phyloP scores from a whole-genome alignment of 2,888 invertebrate genomes.

The Sthenelais limicola region DNA sequence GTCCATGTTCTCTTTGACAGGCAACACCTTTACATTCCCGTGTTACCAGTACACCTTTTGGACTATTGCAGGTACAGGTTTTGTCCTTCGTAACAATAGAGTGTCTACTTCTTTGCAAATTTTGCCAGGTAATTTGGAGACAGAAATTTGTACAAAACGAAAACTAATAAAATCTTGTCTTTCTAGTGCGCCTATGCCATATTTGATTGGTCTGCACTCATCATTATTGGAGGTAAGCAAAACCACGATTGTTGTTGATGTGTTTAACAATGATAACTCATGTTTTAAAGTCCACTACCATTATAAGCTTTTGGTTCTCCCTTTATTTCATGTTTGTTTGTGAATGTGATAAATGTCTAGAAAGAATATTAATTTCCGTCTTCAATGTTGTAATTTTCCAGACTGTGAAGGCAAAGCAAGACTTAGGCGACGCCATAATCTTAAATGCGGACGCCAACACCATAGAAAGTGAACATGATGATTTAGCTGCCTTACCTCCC shows the following conservation, averaged over 20 bases:
- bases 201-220: constrained; percentile 94
- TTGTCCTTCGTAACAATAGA: constrained; percentile 22
- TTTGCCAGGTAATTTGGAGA: too few relatives aligned
- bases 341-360: too few relatives aligned
- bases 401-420: constrained; percentile 81
- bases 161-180: too few relatives aligned
- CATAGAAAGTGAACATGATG: constrained; percentile 90
- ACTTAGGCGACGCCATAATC: constrained; percentile 94
- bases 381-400: too few relatives aligned
- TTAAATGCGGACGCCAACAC: constrained; percentile 93
- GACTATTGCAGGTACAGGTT: constrained; percentile 75
- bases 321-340: too few relatives aligned
- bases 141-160: too few relatives aligned
- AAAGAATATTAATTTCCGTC: too few relatives aligned
- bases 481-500: constrained; percentile 88
- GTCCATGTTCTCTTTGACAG: too few relatives aligned
- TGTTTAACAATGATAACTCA: too few relatives aligned
- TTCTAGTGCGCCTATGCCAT: constrained; percentile 93
- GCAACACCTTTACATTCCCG: constrained; percentile 97
- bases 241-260: too few relatives aligned
- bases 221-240: constrained; percentile 83
- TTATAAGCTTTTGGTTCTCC: too few relatives aligned
- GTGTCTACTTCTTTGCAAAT: too few relatives aligned
- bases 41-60: constrained; percentile 88
- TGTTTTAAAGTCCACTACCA: neutral